phyloP scores from a whole-genome alignment of 2,888 invertebrate genomes.

The Nemapogon koenigi region DNA sequence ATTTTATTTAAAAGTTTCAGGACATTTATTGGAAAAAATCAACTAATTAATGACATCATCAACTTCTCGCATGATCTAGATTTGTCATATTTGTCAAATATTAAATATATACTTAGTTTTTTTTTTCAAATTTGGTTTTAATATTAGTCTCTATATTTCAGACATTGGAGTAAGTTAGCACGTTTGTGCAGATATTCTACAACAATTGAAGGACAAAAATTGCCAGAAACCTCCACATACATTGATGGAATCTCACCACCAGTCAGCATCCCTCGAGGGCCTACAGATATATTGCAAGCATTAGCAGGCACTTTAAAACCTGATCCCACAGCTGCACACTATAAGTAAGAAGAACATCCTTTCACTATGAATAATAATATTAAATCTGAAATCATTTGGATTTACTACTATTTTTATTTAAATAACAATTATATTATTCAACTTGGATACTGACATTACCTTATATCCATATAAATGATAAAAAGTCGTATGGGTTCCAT shows the following conservation, averaged over 20 bases:
- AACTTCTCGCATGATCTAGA: no score
- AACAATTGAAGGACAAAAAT: conserved; percentile 41
- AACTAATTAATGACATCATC: neutral
- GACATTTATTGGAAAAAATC: neutral
- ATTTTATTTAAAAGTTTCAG: neutral
- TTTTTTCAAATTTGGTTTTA: neutral
- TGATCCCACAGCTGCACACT: conserved; percentile 87
- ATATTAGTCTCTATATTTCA: conserved; percentile 18
- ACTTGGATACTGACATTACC: no score
- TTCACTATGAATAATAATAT: conserved; percentile 1
- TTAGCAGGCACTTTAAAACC: conserved; percentile 78
- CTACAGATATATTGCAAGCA: conserved; percentile 84
- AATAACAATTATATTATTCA: no score
- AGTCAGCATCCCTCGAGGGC: conserved; percentile 72
- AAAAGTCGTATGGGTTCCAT: no score
- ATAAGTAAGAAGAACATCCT: conserved; percentile 66
- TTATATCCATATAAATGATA: no score
- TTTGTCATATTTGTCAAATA: no score
- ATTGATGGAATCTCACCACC: conserved; percentile 64
- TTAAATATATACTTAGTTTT: neutral
- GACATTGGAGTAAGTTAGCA: conserved; percentile 40
- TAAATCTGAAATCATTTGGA: neutral
- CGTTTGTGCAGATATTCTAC: conserved; percentile 39
- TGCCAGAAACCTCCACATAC: conserved; percentile 33
- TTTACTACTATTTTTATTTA: neutral